A percentile compares a stretch with the other conserved stretches of the same genome.
Evolutionary conservation across 2,797 vertebrate species (phyloP).

Genomic region (Takifugu ocellatus): DNA sequence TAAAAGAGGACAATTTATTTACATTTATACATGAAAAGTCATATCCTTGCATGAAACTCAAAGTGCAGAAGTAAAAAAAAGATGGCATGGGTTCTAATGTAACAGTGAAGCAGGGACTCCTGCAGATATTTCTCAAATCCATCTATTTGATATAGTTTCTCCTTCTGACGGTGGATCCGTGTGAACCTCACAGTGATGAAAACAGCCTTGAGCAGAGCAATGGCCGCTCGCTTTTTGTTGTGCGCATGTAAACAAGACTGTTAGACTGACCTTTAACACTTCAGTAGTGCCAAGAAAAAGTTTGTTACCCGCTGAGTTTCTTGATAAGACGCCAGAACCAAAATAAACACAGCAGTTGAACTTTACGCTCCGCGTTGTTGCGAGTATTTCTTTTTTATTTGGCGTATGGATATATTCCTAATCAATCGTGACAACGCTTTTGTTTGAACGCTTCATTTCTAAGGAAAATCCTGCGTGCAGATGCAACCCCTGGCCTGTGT

Average conservation of each 20-base stretch:
- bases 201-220: constrained; percentile 48
- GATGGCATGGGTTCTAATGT: too few relatives aligned
- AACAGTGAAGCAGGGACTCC: too few relatives aligned
- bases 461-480: constrained; percentile 8
- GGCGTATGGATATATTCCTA: constrained; percentile 8
- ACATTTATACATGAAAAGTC: too few relatives aligned
- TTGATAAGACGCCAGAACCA: constrained; percentile 50
- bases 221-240: constrained; percentile 34
- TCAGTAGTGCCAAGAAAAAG: constrained; percentile 36
- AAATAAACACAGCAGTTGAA: constrained; percentile 20
- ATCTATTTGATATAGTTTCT: constrained; percentile 30
- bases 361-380: constrained; percentile 9
- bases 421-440: background rate
- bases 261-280: constrained; percentile 45
- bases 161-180: constrained; percentile 46
- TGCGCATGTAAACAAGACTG: constrained; percentile 34
- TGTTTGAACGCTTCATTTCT: constrained; percentile 13
- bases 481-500: constrained; percentile 16
- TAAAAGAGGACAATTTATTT: too few relatives aligned
- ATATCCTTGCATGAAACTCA: too few relatives aligned
- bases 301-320: constrained; percentile 29
- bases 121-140: constrained; percentile 23
- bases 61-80: too few relatives aligned
- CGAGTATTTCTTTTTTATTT: constrained; percentile 19
- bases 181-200: constrained; percentile 38